Conservation (phyloP, 2,888 invertebrate genomes). For the Drosophila greeni region DNA sequence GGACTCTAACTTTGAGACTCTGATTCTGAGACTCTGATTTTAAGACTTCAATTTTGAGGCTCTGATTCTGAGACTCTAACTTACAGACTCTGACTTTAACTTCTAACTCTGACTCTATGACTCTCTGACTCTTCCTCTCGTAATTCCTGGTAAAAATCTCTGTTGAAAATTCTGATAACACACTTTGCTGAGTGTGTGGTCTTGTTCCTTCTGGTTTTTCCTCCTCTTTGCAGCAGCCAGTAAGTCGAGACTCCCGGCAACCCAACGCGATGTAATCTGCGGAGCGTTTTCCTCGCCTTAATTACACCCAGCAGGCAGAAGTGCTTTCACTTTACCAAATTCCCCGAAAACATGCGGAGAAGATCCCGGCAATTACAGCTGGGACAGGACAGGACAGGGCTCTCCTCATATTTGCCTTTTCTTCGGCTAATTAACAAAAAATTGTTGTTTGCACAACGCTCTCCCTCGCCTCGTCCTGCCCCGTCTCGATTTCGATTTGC, state of each 20-base stretch:
- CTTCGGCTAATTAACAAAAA: constrained; percentile 64
- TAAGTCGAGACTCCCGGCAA: constrained; percentile 7
- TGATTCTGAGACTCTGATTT: not conserved
- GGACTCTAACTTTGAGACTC: too few species aligned
- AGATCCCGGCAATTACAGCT: constrained; percentile 23
- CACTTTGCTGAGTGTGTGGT: constrained; percentile 5
- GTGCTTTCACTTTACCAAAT: constrained; percentile 6
- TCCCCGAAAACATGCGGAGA: constrained; percentile 20
- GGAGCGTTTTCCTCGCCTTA: constrained; percentile 55
- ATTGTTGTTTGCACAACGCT: constrained; percentile 44
- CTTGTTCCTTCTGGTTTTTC: not conserved
- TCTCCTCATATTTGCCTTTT: constrained; percentile 26
- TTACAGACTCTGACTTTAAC: not conserved
- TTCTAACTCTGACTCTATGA: too few species aligned
- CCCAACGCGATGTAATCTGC: constrained; percentile 49
- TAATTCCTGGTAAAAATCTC: not conserved
- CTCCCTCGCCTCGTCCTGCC: constrained; percentile 5
- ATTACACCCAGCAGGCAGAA: constrained; percentile 48
- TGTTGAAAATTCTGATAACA: constrained; percentile 5
- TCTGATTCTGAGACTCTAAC: not conserved
- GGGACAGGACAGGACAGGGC: not conserved
- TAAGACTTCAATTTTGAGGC: not conserved
- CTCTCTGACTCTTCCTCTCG: not conserved
- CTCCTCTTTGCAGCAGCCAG: not conserved
- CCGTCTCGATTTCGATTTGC: constrained; percentile 61